A percentile compares a stretch with the other conserved stretches of the same genome.
Evolutionary conservation across 2,888 invertebrate genomes (phyloP).

Genomic region (Mongoloraphidia duomilia): DNA sequence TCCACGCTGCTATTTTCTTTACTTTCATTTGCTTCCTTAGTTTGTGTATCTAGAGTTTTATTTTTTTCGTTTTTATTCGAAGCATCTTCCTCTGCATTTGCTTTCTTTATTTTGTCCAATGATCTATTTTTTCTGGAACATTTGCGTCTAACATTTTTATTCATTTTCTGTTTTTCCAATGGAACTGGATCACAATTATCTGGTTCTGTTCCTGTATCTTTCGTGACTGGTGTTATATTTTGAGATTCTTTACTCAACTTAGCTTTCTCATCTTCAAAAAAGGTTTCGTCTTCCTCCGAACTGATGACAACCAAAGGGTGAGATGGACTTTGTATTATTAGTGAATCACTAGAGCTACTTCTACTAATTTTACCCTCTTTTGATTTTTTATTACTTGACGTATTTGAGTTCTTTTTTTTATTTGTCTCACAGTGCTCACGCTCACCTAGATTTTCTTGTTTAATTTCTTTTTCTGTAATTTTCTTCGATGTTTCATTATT

Average conservation of each 20-base stretch:
- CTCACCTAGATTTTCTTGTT: too few relatives aligned
- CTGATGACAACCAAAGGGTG: constrained; percentile 3
- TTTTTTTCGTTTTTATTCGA: not conserved
- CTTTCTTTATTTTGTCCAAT: not conserved
- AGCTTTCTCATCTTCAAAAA: not conserved
- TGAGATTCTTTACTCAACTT: not conserved
- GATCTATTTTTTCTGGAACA: not conserved
- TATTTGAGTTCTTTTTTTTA: not conserved
- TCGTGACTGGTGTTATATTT: not conserved
- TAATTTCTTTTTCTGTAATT: too few relatives aligned
- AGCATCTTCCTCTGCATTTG: not conserved
- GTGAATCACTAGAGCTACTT: constrained; percentile 2
- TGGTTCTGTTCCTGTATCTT: not conserved
- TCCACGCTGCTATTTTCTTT: too few relatives aligned
- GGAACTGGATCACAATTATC: not conserved
- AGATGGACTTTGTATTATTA: constrained; percentile 5
- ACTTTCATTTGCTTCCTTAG: not conserved
- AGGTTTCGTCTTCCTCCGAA: constrained; percentile 3
- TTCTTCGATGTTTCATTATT: too few relatives aligned
- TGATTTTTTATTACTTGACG: not conserved
- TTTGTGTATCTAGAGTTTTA: not conserved
- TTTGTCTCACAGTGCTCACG: too few relatives aligned
- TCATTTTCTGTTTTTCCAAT: not conserved
- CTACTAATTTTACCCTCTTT: not conserved
- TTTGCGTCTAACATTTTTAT: not conserved